Conservation (phyloP, 1,140 invertebrate genomes). For the Macrosteles quadrilineatus region DNA sequence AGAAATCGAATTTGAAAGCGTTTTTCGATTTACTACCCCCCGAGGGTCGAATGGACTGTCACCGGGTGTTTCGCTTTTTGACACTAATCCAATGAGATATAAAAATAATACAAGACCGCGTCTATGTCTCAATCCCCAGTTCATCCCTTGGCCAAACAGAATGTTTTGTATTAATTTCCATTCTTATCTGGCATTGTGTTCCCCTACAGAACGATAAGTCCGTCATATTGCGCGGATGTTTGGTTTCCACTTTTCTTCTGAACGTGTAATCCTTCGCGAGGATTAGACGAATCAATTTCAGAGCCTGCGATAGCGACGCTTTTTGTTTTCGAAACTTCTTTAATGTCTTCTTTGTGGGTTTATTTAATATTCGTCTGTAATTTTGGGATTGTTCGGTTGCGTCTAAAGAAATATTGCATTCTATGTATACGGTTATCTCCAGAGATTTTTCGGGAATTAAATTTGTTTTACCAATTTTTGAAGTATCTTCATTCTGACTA, state of each 20-base stretch:
- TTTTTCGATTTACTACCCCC: constrained; percentile 30
- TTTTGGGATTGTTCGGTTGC: too few relatives aligned
- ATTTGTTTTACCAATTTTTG: too few relatives aligned
- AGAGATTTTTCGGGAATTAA: too few relatives aligned
- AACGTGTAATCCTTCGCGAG: constrained; percentile 12
- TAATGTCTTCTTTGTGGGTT: too few relatives aligned
- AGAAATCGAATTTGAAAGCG: constrained; percentile 32
- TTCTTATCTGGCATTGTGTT: constrained; percentile 45
- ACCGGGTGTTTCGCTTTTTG: constrained; percentile 18
- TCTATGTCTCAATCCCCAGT: constrained; percentile 25
- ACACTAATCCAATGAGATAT: constrained; percentile 29
- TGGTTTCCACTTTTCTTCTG: constrained; percentile 18
- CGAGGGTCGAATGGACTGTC: constrained; percentile 23
- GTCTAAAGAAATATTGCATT: too few relatives aligned
- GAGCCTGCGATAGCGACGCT: too few relatives aligned
- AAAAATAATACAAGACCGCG: constrained; percentile 16
- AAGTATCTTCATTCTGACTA: too few relatives aligned
- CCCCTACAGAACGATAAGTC: constrained; percentile 12
- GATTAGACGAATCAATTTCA: constrained; percentile 1
- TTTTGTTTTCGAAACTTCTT: too few relatives aligned
- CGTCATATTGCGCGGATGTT: constrained; percentile 6
- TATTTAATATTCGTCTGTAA: too few relatives aligned
- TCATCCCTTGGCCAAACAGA: constrained; percentile 24
- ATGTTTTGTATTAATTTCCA: constrained; percentile 33
- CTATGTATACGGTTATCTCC: too few relatives aligned